phyloP scores from a whole-genome alignment of 2,113 vertebrate genomes.

The Eleginops maclovinus region DNA sequence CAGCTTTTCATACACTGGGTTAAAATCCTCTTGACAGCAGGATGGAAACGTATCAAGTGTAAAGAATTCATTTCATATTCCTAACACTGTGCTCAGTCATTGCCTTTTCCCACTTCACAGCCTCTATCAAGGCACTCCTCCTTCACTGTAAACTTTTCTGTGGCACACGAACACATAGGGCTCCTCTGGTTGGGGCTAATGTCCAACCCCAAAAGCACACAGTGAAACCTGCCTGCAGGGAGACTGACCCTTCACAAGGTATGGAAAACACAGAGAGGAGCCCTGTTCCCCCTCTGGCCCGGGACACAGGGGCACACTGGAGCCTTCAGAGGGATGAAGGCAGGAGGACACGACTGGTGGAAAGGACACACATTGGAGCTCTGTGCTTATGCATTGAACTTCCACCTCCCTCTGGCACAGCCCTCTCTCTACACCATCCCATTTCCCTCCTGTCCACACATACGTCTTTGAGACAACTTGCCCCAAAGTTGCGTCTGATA shows the following conservation, averaged over 20 bases:
- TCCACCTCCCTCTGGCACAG: constrained; percentile 39
- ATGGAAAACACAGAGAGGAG: constrained; percentile 58
- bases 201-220: constrained; percentile 59
- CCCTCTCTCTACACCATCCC: constrained; percentile 11
- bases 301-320: constrained; percentile 53
- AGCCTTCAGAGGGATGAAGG: constrained; percentile 58
- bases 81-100: constrained; percentile 60
- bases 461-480: constrained; percentile 29
- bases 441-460: constrained; percentile 37
- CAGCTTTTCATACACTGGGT: constrained; percentile 1
- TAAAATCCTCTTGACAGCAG: not conserved
- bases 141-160: constrained; percentile 66
- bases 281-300: constrained; percentile 65
- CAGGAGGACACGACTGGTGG: constrained; percentile 19
- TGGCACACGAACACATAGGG: constrained; percentile 68
- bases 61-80: constrained; percentile 33
- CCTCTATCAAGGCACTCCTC: constrained; percentile 41
- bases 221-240: constrained; percentile 24
- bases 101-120: constrained; percentile 65
- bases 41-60: constrained; percentile 16
- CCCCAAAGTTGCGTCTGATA: constrained; percentile 5
- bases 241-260: constrained; percentile 27
- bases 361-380: constrained; percentile 66
- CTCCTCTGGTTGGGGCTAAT: constrained; percentile 5
- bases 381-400: constrained; percentile 68